These are phyloP conservation scores for Pangasius larnaudii DNA, from an alignment of 2,797 vertebrate genomes.

Conservation along the genomic window DNA sequence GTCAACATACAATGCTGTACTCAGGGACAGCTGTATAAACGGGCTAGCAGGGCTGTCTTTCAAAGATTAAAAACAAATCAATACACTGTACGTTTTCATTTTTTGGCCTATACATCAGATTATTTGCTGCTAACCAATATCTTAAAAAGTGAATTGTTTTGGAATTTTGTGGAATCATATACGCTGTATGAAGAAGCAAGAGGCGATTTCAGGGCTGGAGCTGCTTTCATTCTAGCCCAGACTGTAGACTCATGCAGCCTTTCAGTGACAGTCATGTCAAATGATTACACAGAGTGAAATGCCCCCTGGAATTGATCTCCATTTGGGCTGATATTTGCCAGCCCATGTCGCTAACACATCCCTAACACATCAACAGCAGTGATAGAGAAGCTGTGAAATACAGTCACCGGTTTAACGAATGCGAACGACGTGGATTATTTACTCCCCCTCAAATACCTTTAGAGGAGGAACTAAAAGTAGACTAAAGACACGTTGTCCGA, in stretches of 20 bases:
- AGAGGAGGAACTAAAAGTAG: background rate
- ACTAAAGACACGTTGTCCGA: background rate
- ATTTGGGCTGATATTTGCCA: background rate
- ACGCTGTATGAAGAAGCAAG: background rate
- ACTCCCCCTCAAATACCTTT: background rate
- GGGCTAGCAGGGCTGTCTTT: background rate
- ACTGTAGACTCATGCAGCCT: background rate
- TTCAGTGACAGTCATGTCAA: background rate
- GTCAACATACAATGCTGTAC: slow-evolving; percentile 63
- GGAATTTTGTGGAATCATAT: background rate
- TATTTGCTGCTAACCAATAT: background rate
- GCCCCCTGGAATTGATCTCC: background rate
- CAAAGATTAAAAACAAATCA: background rate
- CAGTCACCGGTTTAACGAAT: background rate
- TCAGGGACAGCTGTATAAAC: background rate
- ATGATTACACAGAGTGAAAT: background rate
- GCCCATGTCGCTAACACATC: background rate
- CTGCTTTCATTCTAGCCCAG: background rate
- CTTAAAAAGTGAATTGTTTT: background rate
- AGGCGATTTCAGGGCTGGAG: background rate
- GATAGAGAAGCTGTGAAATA: background rate
- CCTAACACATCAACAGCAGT: background rate
- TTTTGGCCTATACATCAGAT: background rate
- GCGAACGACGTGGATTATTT: background rate
- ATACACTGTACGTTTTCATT: background rate